phyloP scores from a whole-genome alignment of 2,113 vertebrate genomes.

The Nerophis ophidion region DNA sequence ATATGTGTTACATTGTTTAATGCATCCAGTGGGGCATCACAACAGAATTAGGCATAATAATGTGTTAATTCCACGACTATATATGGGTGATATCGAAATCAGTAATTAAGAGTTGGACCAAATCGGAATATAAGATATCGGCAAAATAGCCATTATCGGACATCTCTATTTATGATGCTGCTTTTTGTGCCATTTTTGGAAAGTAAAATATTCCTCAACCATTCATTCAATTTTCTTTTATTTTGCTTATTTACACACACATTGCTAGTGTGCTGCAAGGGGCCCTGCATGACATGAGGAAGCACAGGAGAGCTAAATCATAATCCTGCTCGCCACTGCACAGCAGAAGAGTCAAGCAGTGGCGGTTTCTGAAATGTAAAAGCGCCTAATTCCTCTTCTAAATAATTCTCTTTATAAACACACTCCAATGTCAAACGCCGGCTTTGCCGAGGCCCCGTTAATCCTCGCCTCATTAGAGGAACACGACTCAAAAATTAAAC shows the following conservation, averaged over 20 bases:
- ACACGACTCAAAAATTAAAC: background rate
- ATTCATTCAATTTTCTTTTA: no score
- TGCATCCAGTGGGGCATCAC: no score
- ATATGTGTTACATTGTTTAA: no score
- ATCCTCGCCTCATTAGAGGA: constrained; percentile 38
- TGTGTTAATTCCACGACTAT: no score
- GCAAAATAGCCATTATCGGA: no score
- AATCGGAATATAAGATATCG: no score
- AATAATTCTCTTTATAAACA: constrained; percentile 55
- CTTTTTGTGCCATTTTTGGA: no score
- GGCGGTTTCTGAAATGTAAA: constrained; percentile 59
- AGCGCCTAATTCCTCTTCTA: constrained; percentile 47
- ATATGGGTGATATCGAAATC: no score
- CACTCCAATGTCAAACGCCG: constrained; percentile 32
- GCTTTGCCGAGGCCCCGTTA: constrained; percentile 46
- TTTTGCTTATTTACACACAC: background rate
- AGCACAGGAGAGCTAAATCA: constrained; percentile 35
- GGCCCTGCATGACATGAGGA: constrained; percentile 29
- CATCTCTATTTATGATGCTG: no score
- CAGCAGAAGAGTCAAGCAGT: constrained; percentile 22
- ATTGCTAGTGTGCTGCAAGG: constrained; percentile 1
- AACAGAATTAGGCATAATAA: no score
- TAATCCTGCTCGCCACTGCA: constrained; percentile 39
- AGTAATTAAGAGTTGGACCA: no score
- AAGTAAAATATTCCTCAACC: no score